Evolutionary conservation across 2,888 invertebrate genomes (phyloP).

Genomic region (Drosophila histrio): DNA sequence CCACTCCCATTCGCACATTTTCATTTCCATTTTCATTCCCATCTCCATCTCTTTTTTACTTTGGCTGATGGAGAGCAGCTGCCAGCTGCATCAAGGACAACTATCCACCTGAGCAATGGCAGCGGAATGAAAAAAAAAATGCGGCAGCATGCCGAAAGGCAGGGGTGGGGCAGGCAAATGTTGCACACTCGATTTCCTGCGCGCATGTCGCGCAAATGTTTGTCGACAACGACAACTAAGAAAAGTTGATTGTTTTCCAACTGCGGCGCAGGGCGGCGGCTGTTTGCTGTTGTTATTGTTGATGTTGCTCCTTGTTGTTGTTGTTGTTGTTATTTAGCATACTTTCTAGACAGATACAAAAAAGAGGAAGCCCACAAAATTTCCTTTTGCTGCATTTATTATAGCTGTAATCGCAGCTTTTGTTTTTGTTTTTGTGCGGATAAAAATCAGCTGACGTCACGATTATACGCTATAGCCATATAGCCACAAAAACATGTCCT

Average conservation of each 20-base stretch:
- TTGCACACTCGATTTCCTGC: constrained; percentile 77
- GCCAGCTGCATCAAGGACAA: constrained; percentile 53
- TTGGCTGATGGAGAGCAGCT: constrained; percentile 25
- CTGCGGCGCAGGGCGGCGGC: constrained; percentile 5
- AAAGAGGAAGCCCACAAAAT: constrained; percentile 17
- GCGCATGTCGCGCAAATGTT: constrained; percentile 72
- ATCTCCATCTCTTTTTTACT: constrained; percentile 11
- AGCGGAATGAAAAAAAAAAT: constrained; percentile 19
- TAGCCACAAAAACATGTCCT: constrained; percentile 44
- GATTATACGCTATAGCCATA: constrained; percentile 42
- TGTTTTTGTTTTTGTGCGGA: constrained; percentile 37
- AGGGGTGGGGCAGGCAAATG: constrained; percentile 33
- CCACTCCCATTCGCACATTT: neutral
- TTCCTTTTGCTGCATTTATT: constrained; percentile 54
- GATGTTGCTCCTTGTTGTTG: constrained; percentile 1
- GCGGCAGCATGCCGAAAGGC: neutral
- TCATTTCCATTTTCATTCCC: neutral
- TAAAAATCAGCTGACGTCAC: constrained; percentile 70
- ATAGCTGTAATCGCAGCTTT: constrained; percentile 41
- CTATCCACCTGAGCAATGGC: constrained; percentile 52
- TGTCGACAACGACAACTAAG: constrained; percentile 54
- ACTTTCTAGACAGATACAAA: constrained; percentile 32
- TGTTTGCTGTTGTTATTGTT: constrained; percentile 16
- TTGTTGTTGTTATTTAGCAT: constrained; percentile 35
- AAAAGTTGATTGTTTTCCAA: constrained; percentile 71